A percentile compares a stretch with the other conserved stretches of the same genome.
These are phyloP conservation scores for Pleuronectes platessa DNA, from an alignment of 2,113 vertebrate species.

Conservation along the genomic window DNA sequence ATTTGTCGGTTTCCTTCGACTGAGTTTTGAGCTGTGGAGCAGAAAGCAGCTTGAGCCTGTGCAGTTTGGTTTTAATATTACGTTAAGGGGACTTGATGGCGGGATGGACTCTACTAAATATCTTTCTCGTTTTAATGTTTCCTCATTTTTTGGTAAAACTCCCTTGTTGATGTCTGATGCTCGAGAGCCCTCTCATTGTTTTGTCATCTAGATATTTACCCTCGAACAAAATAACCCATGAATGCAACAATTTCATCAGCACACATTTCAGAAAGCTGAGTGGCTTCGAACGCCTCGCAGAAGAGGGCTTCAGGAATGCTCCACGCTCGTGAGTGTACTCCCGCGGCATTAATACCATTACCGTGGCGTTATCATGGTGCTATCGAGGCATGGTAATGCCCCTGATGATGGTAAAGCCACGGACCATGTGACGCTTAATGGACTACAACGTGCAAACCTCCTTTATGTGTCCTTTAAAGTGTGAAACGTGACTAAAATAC, in stretches of 20 bases:
- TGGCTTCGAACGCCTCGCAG: neutral
- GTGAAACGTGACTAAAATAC: neutral
- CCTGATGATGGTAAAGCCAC: neutral
- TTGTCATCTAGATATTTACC: neutral
- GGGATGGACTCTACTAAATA: no score
- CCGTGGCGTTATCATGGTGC: neutral
- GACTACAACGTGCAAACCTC: neutral
- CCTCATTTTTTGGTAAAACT: no score
- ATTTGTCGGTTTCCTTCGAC: no score
- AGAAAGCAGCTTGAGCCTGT: no score
- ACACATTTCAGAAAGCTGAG: neutral
- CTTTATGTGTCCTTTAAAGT: neutral
- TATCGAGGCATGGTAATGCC: neutral
- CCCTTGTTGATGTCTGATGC: no score
- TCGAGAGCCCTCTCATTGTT: neutral
- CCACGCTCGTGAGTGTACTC: neutral
- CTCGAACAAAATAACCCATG: neutral
- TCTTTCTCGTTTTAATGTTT: no score
- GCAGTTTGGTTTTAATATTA: no score
- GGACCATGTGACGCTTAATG: no score
- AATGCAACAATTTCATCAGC: neutral
- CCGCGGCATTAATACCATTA: neutral
- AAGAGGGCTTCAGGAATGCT: neutral
- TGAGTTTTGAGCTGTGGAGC: no score
- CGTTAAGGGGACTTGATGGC: no score